These are phyloP conservation scores for Pammene fasciana DNA, from an alignment of 2,888 invertebrate genomes.

Conservation along the genomic window DNA sequence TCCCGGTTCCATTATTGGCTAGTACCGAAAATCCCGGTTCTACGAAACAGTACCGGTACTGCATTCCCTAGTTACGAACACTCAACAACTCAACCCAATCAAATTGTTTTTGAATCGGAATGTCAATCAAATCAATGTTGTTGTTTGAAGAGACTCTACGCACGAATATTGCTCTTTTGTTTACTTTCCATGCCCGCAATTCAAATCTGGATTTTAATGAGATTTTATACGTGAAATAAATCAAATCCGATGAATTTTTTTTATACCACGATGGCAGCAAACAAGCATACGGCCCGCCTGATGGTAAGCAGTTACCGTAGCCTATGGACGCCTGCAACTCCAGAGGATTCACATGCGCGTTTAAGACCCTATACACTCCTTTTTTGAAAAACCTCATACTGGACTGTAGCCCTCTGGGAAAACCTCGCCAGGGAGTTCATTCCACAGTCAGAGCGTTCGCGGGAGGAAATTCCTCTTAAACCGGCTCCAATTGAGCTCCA, in stretches of 20 bases:
- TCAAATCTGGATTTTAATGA: neutral
- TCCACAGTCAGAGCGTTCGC: neutral
- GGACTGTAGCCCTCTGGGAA: too few species aligned
- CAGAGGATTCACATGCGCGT: too few species aligned
- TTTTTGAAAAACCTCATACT: too few species aligned
- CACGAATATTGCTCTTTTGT: conserved; percentile 31
- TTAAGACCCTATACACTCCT: too few species aligned
- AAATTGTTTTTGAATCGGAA: conserved; percentile 54
- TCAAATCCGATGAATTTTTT: conserved; percentile 5
- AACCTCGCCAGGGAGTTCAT: neutral
- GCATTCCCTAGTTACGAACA: conserved; percentile 36
- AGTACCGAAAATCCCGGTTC: too few species aligned
- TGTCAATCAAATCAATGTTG: conserved; percentile 33
- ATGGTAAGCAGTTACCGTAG: too few species aligned
- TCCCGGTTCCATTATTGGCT: too few species aligned
- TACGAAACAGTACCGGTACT: too few species aligned
- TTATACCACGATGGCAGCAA: too few species aligned
- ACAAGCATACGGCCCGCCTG: too few species aligned
- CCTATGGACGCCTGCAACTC: too few species aligned
- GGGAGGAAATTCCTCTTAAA: neutral
- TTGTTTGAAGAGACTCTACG: conserved; percentile 28
- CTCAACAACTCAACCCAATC: conserved; percentile 56
- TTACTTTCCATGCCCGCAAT: conserved; percentile 7
- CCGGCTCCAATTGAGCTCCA: too few species aligned
- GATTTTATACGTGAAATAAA: neutral